These are phyloP conservation scores for Sphaeramia orbicularis DNA, from an alignment of 2,797 vertebrate species.

Conservation along the genomic window DNA sequence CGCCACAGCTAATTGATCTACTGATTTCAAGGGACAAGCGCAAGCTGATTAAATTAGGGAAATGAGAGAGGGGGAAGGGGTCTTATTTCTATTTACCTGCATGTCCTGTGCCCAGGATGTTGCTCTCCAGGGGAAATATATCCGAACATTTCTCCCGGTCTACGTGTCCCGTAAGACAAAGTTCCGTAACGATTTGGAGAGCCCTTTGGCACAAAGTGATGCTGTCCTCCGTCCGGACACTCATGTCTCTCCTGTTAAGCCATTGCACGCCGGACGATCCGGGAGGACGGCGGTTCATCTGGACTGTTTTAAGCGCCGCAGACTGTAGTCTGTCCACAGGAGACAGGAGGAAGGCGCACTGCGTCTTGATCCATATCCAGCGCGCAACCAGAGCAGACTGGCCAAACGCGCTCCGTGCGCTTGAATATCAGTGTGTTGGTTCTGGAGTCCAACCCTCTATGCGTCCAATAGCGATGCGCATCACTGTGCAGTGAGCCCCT, in stretches of 20 bases:
- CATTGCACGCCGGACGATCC: slow-evolving; percentile 85
- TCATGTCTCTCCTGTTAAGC: slow-evolving; percentile 91
- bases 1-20: not conserved
- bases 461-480: slow-evolving; percentile 67
- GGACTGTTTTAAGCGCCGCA: slow-evolving; percentile 67
- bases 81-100: slow-evolving; percentile 88
- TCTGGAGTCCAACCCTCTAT: slow-evolving; percentile 56
- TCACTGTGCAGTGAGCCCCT: slow-evolving; percentile 20
- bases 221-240: slow-evolving; percentile 90
- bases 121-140: slow-evolving; percentile 91
- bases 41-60: not conserved
- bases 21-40: not conserved
- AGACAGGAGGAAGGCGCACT: slow-evolving; percentile 52
- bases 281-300: slow-evolving; percentile 80
- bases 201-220: slow-evolving; percentile 95
- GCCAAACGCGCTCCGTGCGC: slow-evolving; percentile 42
- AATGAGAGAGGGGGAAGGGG: slow-evolving; percentile 2
- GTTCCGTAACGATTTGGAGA: slow-evolving; percentile 95
- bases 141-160: slow-evolving; percentile 94
- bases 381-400: slow-evolving; percentile 57
- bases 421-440: slow-evolving; percentile 31
- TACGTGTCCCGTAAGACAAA: slow-evolving; percentile 94
- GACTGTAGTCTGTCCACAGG: slow-evolving; percentile 54
- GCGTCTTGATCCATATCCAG: slow-evolving; percentile 77
- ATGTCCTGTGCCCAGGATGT: slow-evolving; percentile 89